Evolutionary conservation across 1,140 invertebrate species (phyloP).

Genomic region (Gonioctena quinquepunctata): DNA sequence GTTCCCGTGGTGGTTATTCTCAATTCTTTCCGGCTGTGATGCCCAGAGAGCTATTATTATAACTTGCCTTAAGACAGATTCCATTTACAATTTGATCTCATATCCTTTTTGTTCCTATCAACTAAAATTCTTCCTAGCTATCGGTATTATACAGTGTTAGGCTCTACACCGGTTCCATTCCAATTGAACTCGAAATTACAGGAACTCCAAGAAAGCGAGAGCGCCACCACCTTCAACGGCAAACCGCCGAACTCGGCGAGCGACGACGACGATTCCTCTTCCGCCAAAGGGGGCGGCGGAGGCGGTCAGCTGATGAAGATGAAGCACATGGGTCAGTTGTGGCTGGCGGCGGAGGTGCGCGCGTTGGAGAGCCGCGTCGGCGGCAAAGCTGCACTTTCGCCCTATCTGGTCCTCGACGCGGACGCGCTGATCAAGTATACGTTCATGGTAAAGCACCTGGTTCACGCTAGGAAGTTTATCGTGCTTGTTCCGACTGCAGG

Average conservation of each 20-base stretch:
- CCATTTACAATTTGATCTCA: too few species aligned
- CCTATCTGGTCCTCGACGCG: constrained; percentile 76
- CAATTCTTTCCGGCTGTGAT: too few species aligned
- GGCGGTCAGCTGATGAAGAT: constrained; percentile 56
- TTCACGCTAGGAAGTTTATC: constrained; percentile 75
- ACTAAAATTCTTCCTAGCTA: too few species aligned
- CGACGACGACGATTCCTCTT: constrained; percentile 6
- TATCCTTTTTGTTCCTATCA: too few species aligned
- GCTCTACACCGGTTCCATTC: too few species aligned
- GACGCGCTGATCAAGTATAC: constrained; percentile 73
- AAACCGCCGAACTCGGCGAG: constrained; percentile 15
- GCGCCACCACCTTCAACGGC: neutral
- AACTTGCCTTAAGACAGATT: too few species aligned
- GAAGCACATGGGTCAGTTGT: constrained; percentile 61
- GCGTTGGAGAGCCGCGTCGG: constrained; percentile 60
- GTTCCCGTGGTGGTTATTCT: too few species aligned
- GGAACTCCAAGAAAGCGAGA: constrained; percentile 24
- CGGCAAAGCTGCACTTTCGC: constrained; percentile 62
- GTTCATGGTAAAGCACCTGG: constrained; percentile 76
- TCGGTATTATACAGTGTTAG: too few species aligned
- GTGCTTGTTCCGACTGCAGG: constrained; percentile 79
- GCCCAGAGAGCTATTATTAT: too few species aligned
- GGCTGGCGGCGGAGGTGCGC: constrained; percentile 62
- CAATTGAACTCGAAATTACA: too few species aligned
- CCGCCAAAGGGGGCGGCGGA: neutral